Percentiles rank a stretch among this genome's conserved stretches.
These are phyloP conservation scores for Paraescarpia echinospica DNA, from an alignment of 1,140 invertebrate genomes.

Conservation along the genomic window DNA sequence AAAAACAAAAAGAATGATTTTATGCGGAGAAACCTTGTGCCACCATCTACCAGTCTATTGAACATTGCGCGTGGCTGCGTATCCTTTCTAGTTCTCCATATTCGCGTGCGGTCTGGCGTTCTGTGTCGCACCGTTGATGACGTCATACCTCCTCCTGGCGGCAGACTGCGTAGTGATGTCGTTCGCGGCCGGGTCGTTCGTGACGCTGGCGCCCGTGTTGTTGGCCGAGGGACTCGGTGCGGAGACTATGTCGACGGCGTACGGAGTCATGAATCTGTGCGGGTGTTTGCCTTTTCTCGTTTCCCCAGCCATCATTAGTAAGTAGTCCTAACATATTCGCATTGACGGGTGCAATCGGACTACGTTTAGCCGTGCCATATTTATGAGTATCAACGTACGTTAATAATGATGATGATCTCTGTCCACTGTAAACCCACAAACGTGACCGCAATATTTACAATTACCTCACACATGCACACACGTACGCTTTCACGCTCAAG, in stretches of 20 bases:
- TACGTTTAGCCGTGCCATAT: no score
- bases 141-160: not conserved
- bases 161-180: not conserved
- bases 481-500: no score
- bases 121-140: not conserved
- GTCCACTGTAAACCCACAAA: no score
- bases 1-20: no score
- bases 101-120: not conserved
- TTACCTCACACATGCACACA: no score
- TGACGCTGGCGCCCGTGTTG: not conserved
- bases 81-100: not conserved
- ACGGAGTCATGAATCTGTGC: not conserved
- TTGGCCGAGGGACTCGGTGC: not conserved
- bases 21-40: no score
- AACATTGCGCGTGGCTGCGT: no score
- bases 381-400: no score
- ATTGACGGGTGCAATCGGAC: no score
- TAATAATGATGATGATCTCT: no score
- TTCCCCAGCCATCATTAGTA: not conserved
- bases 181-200: not conserved
- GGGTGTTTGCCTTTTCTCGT: not conserved
- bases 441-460: no score
- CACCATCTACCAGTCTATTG: no score
- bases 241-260: not conserved
- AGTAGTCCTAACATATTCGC: slow-evolving; percentile 5